Evolutionary conservation across 2,797 vertebrate genomes (phyloP).

Genomic region (Orestias chungarensis): DNA sequence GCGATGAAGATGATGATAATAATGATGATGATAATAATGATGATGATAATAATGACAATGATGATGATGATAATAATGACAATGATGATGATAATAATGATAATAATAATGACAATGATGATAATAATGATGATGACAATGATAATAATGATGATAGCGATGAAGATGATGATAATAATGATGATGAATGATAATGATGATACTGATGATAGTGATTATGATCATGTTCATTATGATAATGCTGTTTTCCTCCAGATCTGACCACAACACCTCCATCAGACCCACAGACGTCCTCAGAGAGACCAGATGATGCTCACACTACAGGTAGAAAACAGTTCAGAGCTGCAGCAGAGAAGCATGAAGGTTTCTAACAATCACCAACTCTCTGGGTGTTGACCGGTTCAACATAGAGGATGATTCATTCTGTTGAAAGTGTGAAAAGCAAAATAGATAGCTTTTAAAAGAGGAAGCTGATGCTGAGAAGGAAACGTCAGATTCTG

Average conservation of each 20-base stretch:
- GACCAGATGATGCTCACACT: background rate
- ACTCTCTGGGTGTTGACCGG: background rate
- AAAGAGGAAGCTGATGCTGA: background rate
- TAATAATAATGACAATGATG: no score
- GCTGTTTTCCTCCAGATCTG: constrained; percentile 25
- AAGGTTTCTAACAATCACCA: no score
- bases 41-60: no score
- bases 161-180: background rate
- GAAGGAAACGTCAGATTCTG: background rate
- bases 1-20: no score
- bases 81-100: no score
- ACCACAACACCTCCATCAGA: background rate
- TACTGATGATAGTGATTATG: no score
- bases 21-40: no score
- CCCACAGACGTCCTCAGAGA: background rate
- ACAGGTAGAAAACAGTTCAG: constrained; percentile 23
- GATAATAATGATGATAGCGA: no score
- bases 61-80: no score
- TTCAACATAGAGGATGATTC: background rate
- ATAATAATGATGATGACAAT: no score
- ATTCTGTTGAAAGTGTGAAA: background rate
- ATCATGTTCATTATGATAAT: background rate
- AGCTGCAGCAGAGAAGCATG: background rate
- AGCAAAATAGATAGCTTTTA: background rate
- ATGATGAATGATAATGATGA: background rate